Evolutionary conservation across 2,797 vertebrate species (phyloP), one percentile per base, ranked within the genome.

Genomic region (Epinephelus awoara): DNA sequence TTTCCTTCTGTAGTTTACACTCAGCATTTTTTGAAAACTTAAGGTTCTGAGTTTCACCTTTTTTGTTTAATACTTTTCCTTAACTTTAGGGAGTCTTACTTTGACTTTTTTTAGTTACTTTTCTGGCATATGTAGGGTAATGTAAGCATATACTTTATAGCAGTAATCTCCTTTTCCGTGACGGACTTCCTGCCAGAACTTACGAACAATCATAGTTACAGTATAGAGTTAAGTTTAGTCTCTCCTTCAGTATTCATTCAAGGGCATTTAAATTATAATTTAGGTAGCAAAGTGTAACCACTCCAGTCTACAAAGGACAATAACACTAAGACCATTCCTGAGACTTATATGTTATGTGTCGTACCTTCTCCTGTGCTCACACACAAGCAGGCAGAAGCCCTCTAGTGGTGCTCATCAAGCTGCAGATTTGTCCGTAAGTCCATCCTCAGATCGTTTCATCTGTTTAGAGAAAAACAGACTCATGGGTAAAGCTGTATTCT

Each of bases 1-100:
- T 66, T 80, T 85, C 58, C 40, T 56, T 56, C 6, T 59, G 25
- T 77, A 61, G 67, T 89, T 91, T 84, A 86, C 63, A 63, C 56
- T 17, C 27, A 7, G 18, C 13, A 2, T 9, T 40, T 50, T 34
- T 47, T 34, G 21, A 9, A 42, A 67, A 27, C 63, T 54, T 21
- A 80, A 82, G 51, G 10, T 83, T 40, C 25, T 62, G 2, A 38
- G 21, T 83, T 85, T 69, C n/a, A 66, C 19, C 3, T 63, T 79
- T 87, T 80, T 73, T 68, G 44, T 78, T 81, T 50, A 13, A 75
- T 61, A 0, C 10, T 67, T 72, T 75, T 59, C 19, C 11, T 64
- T 38, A 2, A 52, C 65, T 72, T 83, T 29, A 76, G 75, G 49
- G 64, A 80, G 57, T 72, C 29, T 75, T 70, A 55, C 9, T 56